Evolutionary conservation across 1,140 invertebrate species (phyloP), one percentile per base, ranked within the genome.

Genomic region (Lepidostoma basale): DNA sequence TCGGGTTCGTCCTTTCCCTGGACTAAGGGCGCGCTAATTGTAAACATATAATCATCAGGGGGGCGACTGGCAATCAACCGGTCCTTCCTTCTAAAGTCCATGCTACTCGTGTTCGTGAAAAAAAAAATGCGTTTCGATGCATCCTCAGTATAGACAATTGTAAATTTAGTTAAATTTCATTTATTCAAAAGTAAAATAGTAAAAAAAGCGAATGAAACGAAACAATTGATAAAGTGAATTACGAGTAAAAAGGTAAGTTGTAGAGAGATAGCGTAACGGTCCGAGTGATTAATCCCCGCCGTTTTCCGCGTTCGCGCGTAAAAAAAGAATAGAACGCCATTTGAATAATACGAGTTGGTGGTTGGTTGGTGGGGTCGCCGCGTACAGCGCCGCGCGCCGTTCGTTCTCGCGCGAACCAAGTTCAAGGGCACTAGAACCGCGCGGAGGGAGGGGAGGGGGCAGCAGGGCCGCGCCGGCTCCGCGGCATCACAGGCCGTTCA

Each of bases 361-460:
- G 63, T 42, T 42, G 36, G 64, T 26, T 39, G 63, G 47, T 20
- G 69, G 64, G 58, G 58, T 54, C 56, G 64, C 45, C 23, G 58
- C 47, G 66, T 56, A 33, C 42, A 63, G 62, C 62, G 67, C 62
- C 63, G 44, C 20, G 62, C 62, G 67, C 62, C 63, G 44, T 23
- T 54, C 69, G 68, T 76, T 74, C 45, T 45, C 62, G 77, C 82
- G 79, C 81, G 79, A 80, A 81, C 85, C 88, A 90, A 89, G 88
- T 90, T 89, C 88, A 89, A 89, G 88, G 87, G 82, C 84, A 84
- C 85, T 82, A 78, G 78, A 84, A 85, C 81, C 78, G 77, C 74
- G 74, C 76, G 47, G 49, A 68, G 77, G 78, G 83, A 82, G 78
- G 75, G 77, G 75, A 74, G 79, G 81, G 78, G 76, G 78, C 75